A percentile compares a stretch with the other conserved stretches of the same genome.
Conservation (phyloP, 2,888 invertebrate species). For the Druceiella hillmani region DNA sequence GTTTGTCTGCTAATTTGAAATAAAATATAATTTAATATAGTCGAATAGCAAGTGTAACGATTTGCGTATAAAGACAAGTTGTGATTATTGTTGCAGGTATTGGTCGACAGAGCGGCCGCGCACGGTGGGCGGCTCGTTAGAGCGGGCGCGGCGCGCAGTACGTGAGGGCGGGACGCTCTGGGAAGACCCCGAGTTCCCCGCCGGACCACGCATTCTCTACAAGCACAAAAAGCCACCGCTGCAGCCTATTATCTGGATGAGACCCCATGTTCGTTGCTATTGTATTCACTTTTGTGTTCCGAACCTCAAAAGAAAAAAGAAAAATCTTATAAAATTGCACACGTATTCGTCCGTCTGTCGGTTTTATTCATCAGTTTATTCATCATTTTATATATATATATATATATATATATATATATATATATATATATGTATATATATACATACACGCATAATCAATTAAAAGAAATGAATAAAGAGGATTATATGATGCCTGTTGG, state of each 20-base stretch:
- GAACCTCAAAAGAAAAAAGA: too few relatives aligned
- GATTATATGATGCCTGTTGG: neutral
- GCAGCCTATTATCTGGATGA: conserved; percentile 57
- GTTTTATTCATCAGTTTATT: too few relatives aligned
- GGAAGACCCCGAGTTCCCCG: conserved; percentile 59
- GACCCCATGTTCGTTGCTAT: conserved; percentile 57
- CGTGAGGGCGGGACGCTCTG: conserved; percentile 52
- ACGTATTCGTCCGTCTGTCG: too few relatives aligned
- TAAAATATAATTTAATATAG: too few relatives aligned
- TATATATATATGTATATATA: conserved; percentile 1
- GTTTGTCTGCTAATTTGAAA: too few relatives aligned
- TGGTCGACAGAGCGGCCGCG: conserved; percentile 41
- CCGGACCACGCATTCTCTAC: conserved; percentile 48
- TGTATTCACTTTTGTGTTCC: conserved; percentile 1
- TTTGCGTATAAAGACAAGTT: too few relatives aligned
- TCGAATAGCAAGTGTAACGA: too few relatives aligned
- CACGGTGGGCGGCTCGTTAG: conserved; percentile 37
- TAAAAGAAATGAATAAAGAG: conserved; percentile 4
- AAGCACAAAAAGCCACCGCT: conserved; percentile 51
- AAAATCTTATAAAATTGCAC: too few relatives aligned
- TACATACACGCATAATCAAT: neutral
- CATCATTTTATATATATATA: neutral
- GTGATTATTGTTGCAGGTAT: too few relatives aligned
- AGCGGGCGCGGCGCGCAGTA: conserved; percentile 40
- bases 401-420: conserved; percentile 1